Conservation (phyloP, 2,888 invertebrate species). For the Acholoe squamosa region DNA sequence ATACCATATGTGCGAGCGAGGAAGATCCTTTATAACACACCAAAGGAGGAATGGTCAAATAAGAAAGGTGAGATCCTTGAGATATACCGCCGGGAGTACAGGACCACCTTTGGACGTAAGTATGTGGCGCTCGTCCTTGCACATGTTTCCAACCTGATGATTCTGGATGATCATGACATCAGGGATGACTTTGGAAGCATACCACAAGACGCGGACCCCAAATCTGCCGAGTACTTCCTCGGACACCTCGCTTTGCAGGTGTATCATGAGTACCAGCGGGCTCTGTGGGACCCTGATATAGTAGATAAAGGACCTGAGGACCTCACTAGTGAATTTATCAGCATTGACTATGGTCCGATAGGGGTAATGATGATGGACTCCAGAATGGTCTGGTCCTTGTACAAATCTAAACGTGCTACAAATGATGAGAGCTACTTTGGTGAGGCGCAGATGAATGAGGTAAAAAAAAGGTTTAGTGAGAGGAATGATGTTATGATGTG, state of each 20-base stretch:
- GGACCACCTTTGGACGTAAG: background rate
- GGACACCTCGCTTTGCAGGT: background rate
- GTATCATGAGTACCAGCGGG: conserved; percentile 62
- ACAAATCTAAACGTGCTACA: background rate
- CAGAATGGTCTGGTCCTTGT: background rate
- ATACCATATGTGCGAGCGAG: conserved; percentile 50
- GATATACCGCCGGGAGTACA: conserved; percentile 35
- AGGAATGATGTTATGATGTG: background rate
- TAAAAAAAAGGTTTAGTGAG: background rate
- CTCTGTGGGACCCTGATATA: conserved; percentile 61
- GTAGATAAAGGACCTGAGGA: background rate
- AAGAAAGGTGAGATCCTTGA: background rate
- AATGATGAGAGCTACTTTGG: conserved; percentile 53
- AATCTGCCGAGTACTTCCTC: conserved; percentile 48
- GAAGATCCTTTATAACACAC: background rate
- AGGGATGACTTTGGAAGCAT: conserved; percentile 55
- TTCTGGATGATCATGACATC: conserved; percentile 63
- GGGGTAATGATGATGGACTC: conserved; percentile 51
- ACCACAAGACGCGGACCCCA: conserved; percentile 38
- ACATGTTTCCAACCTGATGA: conserved; percentile 58
- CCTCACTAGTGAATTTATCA: conserved; percentile 34
- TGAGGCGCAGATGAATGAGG: background rate
- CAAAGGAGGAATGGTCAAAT: background rate
- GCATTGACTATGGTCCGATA: conserved; percentile 1
- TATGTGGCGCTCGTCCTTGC: background rate